phyloP scores from a whole-genome alignment of 2,888 invertebrate species.

The Yponomeuta cagnagella region DNA sequence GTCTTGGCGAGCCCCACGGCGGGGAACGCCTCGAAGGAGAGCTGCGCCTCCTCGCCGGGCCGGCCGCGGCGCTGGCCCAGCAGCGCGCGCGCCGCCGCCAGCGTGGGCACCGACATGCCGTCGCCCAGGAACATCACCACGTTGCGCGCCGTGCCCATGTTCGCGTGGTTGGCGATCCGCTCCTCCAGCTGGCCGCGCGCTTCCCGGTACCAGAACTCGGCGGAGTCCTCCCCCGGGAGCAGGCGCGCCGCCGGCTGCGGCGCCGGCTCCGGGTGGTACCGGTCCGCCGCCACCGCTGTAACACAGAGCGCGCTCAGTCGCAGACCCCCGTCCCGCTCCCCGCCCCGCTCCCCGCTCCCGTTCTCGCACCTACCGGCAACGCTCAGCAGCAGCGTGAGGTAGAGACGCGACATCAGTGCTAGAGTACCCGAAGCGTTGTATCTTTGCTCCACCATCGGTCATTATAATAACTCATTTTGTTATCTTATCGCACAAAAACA shows the following conservation, averaged over 20 bases:
- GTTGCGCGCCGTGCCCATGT: constrained; percentile 52
- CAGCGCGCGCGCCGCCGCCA: constrained; percentile 55
- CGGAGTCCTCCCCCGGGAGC: constrained; percentile 20
- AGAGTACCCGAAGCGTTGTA: too few species aligned
- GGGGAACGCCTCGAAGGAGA: constrained; percentile 79
- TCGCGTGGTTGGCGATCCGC: constrained; percentile 41
- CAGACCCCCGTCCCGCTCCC: too few species aligned
- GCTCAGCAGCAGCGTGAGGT: too few species aligned
- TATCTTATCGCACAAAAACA: too few species aligned
- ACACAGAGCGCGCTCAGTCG: too few species aligned
- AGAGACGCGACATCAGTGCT: too few species aligned
- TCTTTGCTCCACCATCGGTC: too few species aligned
- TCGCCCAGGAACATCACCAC: constrained; percentile 84
- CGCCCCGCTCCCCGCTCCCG: too few species aligned
- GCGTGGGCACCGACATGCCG: constrained; percentile 44
- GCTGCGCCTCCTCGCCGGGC: constrained; percentile 73
- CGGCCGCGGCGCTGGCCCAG: constrained; percentile 68
- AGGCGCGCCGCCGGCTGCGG: neutral
- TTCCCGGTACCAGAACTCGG: constrained; percentile 61
- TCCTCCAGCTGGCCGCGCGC: constrained; percentile 55
- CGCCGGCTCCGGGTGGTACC: constrained; percentile 5
- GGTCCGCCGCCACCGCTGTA: neutral
- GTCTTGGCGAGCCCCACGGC: constrained; percentile 62
- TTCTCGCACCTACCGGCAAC: too few species aligned
- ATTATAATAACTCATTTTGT: too few species aligned